phyloP scores from a whole-genome alignment of 2,888 invertebrate genomes.

The Chymomyza amoena region DNA sequence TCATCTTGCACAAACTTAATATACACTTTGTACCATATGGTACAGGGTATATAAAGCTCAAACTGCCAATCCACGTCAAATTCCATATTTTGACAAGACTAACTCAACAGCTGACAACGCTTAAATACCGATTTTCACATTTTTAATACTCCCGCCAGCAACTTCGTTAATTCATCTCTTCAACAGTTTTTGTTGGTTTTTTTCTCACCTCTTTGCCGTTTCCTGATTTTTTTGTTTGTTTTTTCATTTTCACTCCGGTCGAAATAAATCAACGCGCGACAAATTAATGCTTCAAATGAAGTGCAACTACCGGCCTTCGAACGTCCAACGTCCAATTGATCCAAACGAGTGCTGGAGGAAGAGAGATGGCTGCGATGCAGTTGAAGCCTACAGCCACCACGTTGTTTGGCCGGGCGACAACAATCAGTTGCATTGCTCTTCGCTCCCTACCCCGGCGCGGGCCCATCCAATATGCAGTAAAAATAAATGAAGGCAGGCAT shows the following conservation, averaged over 20 bases:
- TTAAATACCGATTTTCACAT: slow-evolving; percentile 63
- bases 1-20: too few relatives aligned
- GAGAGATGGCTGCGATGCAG: not conserved
- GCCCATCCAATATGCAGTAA: slow-evolving; percentile 66
- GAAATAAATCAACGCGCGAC: slow-evolving; percentile 74
- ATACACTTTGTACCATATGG: too few relatives aligned
- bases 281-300: slow-evolving; percentile 75
- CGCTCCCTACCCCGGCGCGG: slow-evolving; percentile 21
- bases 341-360: slow-evolving; percentile 8
- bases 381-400: not conserved
- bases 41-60: not conserved
- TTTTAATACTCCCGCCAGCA: slow-evolving; percentile 40
- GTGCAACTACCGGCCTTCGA: slow-evolving; percentile 62
- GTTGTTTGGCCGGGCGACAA: not conserved
- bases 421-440: not conserved
- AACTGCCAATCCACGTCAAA: not conserved
- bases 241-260: slow-evolving; percentile 35
- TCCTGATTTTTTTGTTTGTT: not conserved
- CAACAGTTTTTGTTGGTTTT: not conserved
- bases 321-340: slow-evolving; percentile 13
- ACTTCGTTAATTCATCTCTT: slow-evolving; percentile 57
- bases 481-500: slow-evolving; percentile 74
- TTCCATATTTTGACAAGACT: slow-evolving; percentile 18
- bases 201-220: not conserved
- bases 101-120: slow-evolving; percentile 55